Evolutionary conservation across 2,888 invertebrate genomes (phyloP).

Genomic region (Xanthostigma xanthostigma): DNA sequence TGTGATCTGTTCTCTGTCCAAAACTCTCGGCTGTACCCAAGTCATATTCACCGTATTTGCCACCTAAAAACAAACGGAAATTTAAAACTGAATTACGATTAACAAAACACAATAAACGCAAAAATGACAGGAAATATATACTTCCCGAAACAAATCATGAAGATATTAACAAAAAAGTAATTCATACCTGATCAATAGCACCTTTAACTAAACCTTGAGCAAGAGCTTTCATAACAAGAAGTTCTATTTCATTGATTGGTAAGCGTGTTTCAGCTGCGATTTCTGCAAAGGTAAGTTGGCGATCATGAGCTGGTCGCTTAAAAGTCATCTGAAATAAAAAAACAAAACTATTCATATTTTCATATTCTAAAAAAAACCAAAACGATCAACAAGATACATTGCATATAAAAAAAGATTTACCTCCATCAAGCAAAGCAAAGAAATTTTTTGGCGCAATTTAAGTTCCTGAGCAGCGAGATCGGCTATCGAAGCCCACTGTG

Average conservation of each 20-base stretch:
- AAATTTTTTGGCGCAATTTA: conserved; percentile 81
- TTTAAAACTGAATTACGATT: conserved; percentile 1
- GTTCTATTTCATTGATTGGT: conserved; percentile 75
- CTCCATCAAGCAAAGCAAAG: conserved; percentile 92
- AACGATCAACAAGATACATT: neutral
- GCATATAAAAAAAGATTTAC: conserved; percentile 22
- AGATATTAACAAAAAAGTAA: neutral
- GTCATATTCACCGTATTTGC: conserved; percentile 57
- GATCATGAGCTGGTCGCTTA: conserved; percentile 75
- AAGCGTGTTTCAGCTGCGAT: conserved; percentile 77
- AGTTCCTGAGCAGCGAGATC: conserved; percentile 71
- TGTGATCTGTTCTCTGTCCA: conserved; percentile 51
- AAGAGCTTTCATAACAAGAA: conserved; percentile 94
- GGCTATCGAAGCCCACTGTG: conserved; percentile 63
- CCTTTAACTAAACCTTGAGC: conserved; percentile 89
- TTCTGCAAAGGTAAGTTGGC: conserved; percentile 77
- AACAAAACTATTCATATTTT: neutral
- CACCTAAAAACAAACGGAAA: conserved; percentile 19
- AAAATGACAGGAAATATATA: too few species aligned
- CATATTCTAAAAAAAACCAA: too few species aligned
- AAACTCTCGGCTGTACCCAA: conserved; percentile 74
- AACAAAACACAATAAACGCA: neutral
- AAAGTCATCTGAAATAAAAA: conserved; percentile 71
- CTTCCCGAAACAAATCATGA: too few species aligned
- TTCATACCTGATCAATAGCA: conserved; percentile 78